These are phyloP conservation scores for Drosophila sechellia DNA, from an alignment of 1,140 invertebrate species.

Conservation along the genomic window DNA sequence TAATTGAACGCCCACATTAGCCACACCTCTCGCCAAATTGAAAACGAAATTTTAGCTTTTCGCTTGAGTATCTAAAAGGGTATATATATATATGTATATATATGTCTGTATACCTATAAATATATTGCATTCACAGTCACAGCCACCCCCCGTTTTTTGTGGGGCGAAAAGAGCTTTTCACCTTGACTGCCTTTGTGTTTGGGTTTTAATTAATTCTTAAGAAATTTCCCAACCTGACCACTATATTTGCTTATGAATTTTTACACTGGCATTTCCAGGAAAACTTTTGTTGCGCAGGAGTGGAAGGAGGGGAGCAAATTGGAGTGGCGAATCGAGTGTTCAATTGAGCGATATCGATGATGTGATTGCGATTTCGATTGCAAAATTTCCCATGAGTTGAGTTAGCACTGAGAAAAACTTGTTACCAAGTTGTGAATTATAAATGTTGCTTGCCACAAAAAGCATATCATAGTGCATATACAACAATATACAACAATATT, in stretches of 20 bases:
- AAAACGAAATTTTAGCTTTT: slow-evolving; percentile 4
- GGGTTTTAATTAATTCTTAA: slow-evolving; percentile 71
- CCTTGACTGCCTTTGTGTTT: slow-evolving; percentile 54
- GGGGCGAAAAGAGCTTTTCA: slow-evolving; percentile 15
- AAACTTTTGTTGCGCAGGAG: slow-evolving; percentile 32
- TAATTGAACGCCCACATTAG: slow-evolving; percentile 46
- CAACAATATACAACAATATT: no score
- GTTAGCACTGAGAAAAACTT: slow-evolving; percentile 3
- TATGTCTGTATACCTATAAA: no score
- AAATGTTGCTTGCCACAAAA: background rate
- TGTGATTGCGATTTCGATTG: slow-evolving; percentile 20
- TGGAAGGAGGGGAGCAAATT: background rate
- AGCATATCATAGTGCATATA: no score
- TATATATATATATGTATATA: background rate
- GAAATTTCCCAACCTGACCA: slow-evolving; percentile 52
- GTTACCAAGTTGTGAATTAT: background rate
- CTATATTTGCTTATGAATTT: slow-evolving; percentile 50
- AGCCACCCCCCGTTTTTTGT: slow-evolving; percentile 1
- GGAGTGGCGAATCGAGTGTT: slow-evolving; percentile 26
- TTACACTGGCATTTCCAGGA: slow-evolving; percentile 37
- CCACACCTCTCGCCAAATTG: slow-evolving; percentile 13
- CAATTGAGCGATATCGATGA: slow-evolving; percentile 62
- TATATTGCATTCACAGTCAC: slow-evolving; percentile 25
- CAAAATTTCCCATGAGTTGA: slow-evolving; percentile 33
- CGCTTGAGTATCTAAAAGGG: background rate